Evolutionary conservation across 2,888 invertebrate genomes (phyloP), one percentile per base, ranked within the genome.

Genomic region (Furcula furcula): DNA sequence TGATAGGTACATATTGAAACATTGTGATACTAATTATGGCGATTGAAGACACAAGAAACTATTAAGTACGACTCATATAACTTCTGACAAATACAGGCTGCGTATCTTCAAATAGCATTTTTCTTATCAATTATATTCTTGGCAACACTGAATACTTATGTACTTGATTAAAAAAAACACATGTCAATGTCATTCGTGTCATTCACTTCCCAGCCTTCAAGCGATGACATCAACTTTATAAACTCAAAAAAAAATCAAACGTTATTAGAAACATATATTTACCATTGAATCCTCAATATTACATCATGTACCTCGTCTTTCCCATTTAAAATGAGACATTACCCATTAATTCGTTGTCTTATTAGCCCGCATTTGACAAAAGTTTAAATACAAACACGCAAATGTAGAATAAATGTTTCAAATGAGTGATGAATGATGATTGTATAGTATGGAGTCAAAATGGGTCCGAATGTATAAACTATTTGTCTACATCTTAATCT

Each of bases 361-460:
- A 50, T 60, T 79, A 82, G 86, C 87, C 86, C 78, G 85, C 85
- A 85, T 86, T 84, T 85, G 86, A 78, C 85, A 85, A 72, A 84
- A 86, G 84, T 79, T 78, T 62, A 49, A 59, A 50, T 38, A 42
- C 37, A 51, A 46, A 47, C n/a, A 63, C 46, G 57, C 40, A 55
- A 42, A 64, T 57, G 55, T 40, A 42, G 55, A 65, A 52, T 47
- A 55, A 51, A 44, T 53, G 39, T 47, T 45, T 46, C 46, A 55
- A 52, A 52, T 53, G 51, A 56, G 30, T 42, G 50, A 44, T 35
- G 45, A 54, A 59, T 51, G 38, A 45, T n/a, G 40, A 42, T 55
- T 44, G 41, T 41, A 54, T 32, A 37, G 41, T 56, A n/a, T n/a
- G n/a, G n/a, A n/a, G n/a, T n/a, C n/a, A n/a, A n/a, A 60, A 54